Conservation (phyloP, 2,888 invertebrate species). For the Bembecia ichneumoniformis region DNA sequence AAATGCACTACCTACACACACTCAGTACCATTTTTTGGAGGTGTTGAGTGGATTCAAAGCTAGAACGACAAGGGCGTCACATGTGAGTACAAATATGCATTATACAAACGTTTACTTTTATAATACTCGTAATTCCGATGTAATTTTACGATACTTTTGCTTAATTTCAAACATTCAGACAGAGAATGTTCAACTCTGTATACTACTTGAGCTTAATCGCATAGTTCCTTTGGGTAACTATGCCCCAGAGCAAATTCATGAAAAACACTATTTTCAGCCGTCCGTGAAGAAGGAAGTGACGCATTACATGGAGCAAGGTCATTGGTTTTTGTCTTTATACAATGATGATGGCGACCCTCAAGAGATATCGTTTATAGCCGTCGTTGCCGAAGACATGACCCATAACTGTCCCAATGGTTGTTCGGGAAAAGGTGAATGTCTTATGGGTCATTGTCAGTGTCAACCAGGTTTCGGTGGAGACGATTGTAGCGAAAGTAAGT, state of each 20-base stretch:
- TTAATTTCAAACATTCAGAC: no score
- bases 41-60: slow-evolving; percentile 92
- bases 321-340: slow-evolving; percentile 96
- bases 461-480: slow-evolving; percentile 97
- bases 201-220: neutral
- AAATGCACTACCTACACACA: slow-evolving; percentile 95
- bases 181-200: no score
- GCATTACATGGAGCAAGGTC: slow-evolving; percentile 95
- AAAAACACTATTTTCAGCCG: slow-evolving; percentile 67
- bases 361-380: slow-evolving; percentile 87
- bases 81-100: slow-evolving; percentile 74
- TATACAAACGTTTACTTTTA: neutral
- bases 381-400: slow-evolving; percentile 92
- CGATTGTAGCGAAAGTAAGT: slow-evolving; percentile 96
- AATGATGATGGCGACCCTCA: slow-evolving; percentile 95
- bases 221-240: neutral
- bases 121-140: neutral
- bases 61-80: slow-evolving; percentile 85
- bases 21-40: slow-evolving; percentile 96
- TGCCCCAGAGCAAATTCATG: no score
- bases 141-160: no score
- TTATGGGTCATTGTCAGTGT: slow-evolving; percentile 95
- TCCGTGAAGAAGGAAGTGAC: slow-evolving; percentile 93
- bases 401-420: slow-evolving; percentile 97
- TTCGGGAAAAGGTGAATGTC: slow-evolving; percentile 96